Evolutionary conservation across 1,140 invertebrate species (phyloP).

Genomic region (Plutomurus gul): DNA sequence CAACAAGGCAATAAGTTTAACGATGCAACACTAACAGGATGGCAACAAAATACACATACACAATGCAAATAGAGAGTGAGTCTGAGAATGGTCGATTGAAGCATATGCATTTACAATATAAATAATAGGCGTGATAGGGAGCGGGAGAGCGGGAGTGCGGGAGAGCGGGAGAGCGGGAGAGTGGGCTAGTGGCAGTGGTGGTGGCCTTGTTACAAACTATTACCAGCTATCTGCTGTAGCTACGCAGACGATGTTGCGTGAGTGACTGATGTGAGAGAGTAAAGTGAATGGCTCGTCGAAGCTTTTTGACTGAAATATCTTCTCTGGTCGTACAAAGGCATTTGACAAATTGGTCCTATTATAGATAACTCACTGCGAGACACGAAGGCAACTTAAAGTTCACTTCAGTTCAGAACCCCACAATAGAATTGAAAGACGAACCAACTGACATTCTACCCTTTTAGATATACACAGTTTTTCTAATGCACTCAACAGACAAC

Average conservation of each 20-base stretch:
- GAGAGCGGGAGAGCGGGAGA: too few relatives aligned
- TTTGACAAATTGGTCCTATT: conserved; percentile 6
- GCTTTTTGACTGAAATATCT: not conserved
- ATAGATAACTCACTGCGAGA: not conserved
- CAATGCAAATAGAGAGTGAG: too few relatives aligned
- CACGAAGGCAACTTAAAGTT: conserved; percentile 5
- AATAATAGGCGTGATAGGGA: too few relatives aligned
- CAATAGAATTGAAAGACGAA: not conserved
- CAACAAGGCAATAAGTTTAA: too few relatives aligned
- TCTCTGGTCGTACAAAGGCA: not conserved
- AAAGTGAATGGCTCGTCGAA: not conserved
- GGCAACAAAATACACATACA: too few relatives aligned
- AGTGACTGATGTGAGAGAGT: not conserved
- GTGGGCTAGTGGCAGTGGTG: too few relatives aligned
- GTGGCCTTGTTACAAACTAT: not conserved
- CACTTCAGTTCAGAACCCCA: not conserved
- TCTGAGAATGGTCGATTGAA: too few relatives aligned
- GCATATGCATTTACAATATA: too few relatives aligned
- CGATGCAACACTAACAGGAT: too few relatives aligned
- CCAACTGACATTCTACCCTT: not conserved
- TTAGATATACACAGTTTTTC: not conserved
- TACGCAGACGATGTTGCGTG: too few relatives aligned
- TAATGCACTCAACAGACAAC: not conserved
- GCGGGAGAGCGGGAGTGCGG: too few relatives aligned
- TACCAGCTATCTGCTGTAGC: too few relatives aligned